Base-by-base conservation (phyloP, 2,797 vertebrate genomes). In the Hozukius guyotensis region DNA sequence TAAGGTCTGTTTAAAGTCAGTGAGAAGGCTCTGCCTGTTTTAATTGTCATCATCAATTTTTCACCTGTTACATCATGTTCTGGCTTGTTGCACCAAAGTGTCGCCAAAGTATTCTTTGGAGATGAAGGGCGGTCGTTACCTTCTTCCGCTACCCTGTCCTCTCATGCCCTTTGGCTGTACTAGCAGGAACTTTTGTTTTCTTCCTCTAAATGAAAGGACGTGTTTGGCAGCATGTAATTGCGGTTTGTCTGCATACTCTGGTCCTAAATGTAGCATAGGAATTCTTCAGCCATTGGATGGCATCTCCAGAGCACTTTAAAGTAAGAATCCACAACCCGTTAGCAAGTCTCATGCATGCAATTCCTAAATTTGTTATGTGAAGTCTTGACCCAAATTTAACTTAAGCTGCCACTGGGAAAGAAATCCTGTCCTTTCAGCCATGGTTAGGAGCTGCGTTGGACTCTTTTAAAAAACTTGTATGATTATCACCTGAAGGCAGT, bases 181-280 rank as follows among this genome's bases (percentile, higher is more conserved):
- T n/a, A 53, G 20, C 6, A 34, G 70, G 11, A 60, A 66, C 42
- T 8, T 85, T 75, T 76, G 73, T 65, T 75, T 70, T 71, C 3
- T 25, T 12, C 20, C 55, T 59, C 46, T 20, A 49, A 81, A 71
- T 66, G 36, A 82, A 62, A 36, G 57, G 10, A 70, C 3, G 0
- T n/a, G 82, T 85, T 61, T 64, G 34, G 34, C 68, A 84, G 52
- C 67, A 27, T 86, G 71, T 56, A 89, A 67, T 88, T 91, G 72
- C 83, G 83, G 88, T 85, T 60, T 12, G 66, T 63, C 22, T 74
- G 52, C 24, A 36, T 77, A 16, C 62, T 87, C 77, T 64, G 32
- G 20, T 59, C 29, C 80, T 85, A 75, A 82, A 85, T 84, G 70
- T 60, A 67, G 72, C 38, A 38, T 67, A 32, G 49, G 52, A 73